A percentile compares a stretch with the other conserved stretches of the same genome.
Evolutionary conservation across 2,888 invertebrate genomes (phyloP).

Genomic region (Caenorhabditis uteleia): DNA sequence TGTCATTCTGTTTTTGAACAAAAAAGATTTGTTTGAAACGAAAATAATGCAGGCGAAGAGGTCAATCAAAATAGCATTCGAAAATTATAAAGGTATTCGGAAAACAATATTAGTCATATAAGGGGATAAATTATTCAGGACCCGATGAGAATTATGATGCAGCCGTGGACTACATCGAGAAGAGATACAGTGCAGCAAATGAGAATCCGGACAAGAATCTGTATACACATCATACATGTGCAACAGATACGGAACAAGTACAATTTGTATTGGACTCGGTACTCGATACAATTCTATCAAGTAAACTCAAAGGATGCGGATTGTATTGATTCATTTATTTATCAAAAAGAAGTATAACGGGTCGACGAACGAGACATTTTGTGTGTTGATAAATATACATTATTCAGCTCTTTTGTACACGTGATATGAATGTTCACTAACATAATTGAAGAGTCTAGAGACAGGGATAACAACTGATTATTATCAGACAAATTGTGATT

Average conservation of each 20-base stretch:
- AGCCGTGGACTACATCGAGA: conserved; percentile 54
- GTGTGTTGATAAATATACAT: too few relatives aligned
- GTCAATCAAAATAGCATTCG: conserved; percentile 56
- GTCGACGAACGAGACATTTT: too few relatives aligned
- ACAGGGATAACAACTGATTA: too few relatives aligned
- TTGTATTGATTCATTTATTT: conserved; percentile 58
- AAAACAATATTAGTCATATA: not conserved
- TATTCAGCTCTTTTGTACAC: too few relatives aligned
- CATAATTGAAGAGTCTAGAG: too few relatives aligned
- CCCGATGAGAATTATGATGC: conserved; percentile 50
- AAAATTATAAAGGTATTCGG: conserved; percentile 56
- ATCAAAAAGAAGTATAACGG: not conserved
- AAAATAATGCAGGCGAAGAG: conserved; percentile 53
- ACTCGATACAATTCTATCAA: conserved; percentile 66
- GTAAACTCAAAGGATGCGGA: conserved; percentile 68
- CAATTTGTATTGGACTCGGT: conserved; percentile 68
- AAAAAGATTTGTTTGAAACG: conserved; percentile 61
- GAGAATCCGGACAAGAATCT: conserved; percentile 62
- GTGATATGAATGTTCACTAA: too few relatives aligned
- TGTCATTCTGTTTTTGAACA: conserved; percentile 90
- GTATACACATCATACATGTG: conserved; percentile 64
- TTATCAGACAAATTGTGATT: conserved; percentile 23
- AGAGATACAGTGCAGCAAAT: conserved; percentile 55
- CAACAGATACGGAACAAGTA: conserved; percentile 65
- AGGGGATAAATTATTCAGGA: conserved; percentile 46